These are phyloP conservation scores for Athrips mouffetella DNA, from an alignment of 2,888 invertebrate species.

Conservation along the genomic window DNA sequence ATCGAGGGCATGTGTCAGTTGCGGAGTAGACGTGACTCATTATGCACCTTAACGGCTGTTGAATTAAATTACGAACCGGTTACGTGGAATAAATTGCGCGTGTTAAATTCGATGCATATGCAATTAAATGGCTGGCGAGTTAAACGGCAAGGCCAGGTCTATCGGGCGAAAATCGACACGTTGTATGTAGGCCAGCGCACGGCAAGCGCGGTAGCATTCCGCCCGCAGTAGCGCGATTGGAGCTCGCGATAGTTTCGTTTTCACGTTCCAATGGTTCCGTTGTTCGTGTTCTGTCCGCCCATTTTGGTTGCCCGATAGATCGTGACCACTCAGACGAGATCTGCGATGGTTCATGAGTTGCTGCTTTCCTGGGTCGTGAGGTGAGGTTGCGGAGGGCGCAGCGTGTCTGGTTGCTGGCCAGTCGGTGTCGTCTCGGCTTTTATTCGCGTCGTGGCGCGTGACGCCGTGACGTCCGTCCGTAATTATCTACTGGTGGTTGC, in stretches of 20 bases:
- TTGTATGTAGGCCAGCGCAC: slow-evolving; percentile 63
- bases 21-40: slow-evolving; percentile 47
- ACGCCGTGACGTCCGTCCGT: slow-evolving; percentile 47
- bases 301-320: slow-evolving; percentile 50
- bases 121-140: slow-evolving; percentile 64
- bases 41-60: slow-evolving; percentile 36
- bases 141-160: slow-evolving; percentile 66
- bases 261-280: slow-evolving; percentile 62
- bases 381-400: slow-evolving; percentile 26
- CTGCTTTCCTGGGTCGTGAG: slow-evolving; percentile 28
- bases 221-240: slow-evolving; percentile 64
- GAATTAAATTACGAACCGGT: slow-evolving; percentile 63
- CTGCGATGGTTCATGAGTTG: slow-evolving; percentile 48
- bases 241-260: slow-evolving; percentile 68
- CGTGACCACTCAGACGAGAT: slow-evolving; percentile 42
- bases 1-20: slow-evolving; percentile 39
- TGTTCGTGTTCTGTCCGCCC: slow-evolving; percentile 55
- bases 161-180: slow-evolving; percentile 69
- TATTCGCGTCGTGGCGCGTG: slow-evolving; percentile 50
- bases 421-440: slow-evolving; percentile 44
- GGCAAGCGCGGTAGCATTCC: slow-evolving; percentile 56
- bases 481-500: slow-evolving; percentile 58
- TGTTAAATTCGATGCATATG: slow-evolving; percentile 54
- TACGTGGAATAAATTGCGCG: slow-evolving; percentile 56
- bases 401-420: slow-evolving; percentile 34